A percentile compares a stretch with the other conserved stretches of the same genome.
phyloP scores from a whole-genome alignment of 2,888 invertebrate species.

The Limnephilus marmoratus region DNA sequence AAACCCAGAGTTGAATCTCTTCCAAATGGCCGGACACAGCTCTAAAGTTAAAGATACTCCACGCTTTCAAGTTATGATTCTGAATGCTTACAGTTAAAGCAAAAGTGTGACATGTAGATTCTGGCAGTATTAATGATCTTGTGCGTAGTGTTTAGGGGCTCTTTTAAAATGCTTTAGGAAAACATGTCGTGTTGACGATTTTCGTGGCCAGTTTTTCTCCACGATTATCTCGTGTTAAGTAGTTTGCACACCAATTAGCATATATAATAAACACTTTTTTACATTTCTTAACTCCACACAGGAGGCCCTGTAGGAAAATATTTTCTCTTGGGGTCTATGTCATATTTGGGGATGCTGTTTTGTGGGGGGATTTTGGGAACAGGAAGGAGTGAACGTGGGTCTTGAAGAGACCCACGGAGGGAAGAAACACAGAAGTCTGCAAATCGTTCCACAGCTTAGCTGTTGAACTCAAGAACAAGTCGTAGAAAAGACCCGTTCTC shows the following conservation, averaged over 20 bases:
- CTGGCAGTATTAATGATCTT: background rate
- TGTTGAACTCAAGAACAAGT: too few species aligned
- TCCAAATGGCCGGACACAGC: constrained; percentile 1
- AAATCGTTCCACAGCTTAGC: too few species aligned
- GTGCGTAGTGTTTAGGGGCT: background rate
- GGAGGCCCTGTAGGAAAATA: too few species aligned
- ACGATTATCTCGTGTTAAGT: background rate
- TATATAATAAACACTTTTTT: background rate
- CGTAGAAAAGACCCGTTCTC: too few species aligned
- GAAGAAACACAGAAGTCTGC: too few species aligned
- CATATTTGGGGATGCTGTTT: too few species aligned
- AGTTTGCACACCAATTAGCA: background rate
- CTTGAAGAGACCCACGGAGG: too few species aligned
- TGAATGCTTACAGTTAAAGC: background rate
- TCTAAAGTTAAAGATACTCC: background rate
- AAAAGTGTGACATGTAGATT: background rate
- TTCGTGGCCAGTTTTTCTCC: too few species aligned
- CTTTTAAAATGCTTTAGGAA: background rate
- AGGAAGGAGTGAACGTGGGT: too few species aligned
- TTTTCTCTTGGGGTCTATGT: too few species aligned
- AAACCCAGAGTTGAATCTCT: background rate
- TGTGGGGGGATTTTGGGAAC: too few species aligned
- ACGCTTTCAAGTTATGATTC: background rate
- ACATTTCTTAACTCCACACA: too few species aligned
- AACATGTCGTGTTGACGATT: background rate